Evolutionary conservation across 2,797 vertebrate genomes (phyloP), one percentile per base, ranked within the genome.

Genomic region (Melanotaenia boesemani): DNA sequence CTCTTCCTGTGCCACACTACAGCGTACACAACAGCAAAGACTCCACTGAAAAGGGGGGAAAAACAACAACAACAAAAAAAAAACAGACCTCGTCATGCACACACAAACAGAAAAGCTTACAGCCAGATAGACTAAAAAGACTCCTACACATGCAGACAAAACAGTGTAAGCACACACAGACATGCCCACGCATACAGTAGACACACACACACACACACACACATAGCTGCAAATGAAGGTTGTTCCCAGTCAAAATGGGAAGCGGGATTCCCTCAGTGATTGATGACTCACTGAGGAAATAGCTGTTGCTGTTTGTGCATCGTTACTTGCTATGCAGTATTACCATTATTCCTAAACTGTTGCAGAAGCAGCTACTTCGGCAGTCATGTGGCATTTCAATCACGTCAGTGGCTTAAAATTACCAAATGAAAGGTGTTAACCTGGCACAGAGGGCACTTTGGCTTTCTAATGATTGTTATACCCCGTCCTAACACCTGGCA

Each of bases 251-350:
- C 76, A 85, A 67, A 82, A 77, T 67, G 41, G 71, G 66, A 52
- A 74, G 77, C 84, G 88, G 91, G 92, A 90, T 91, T 91, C 90
- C 90, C 90, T 86, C 77, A 64, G 70, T 90, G 88, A 91, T 83
- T 89, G 85, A 89, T 91, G 89, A 91, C 79, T 91, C 87, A 84
- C 50, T 79, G 76, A 80, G 65, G 76, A 75, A 80, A 77, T 85
- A 74, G 82, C 82, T 71, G 68, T 81, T 18, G 39, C 70, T 70
- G 83, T 89, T 90, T 87, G 82, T 83, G 81, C 80, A 83, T 82
- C 86, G 83, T 90, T 89, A 87, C 81, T 82, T 24, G 52, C 82
- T 32, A 1, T 56, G 76, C 77, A 72, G 61, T 80, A 39, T 89
- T 74, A 67, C 67, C 63, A 6, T 88, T 80, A 79, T 80, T 56